A percentile compares a stretch with the other conserved stretches of the same genome.
Conservation (phyloP, 1,140 invertebrate genomes). For the Drosophila kikkawai region DNA sequence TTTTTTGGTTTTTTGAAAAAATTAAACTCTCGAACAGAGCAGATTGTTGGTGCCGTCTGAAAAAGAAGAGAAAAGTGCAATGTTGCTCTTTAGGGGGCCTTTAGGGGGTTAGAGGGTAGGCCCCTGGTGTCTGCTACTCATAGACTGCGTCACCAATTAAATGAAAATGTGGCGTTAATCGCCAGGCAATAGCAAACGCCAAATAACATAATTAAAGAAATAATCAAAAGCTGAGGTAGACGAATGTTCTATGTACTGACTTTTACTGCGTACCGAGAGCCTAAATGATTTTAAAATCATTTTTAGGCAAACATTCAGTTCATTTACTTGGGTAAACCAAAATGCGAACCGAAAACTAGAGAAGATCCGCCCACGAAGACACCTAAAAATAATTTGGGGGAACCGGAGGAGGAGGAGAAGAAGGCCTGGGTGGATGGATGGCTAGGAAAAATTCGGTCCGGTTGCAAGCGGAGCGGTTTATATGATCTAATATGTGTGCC, state of each 20-base stretch:
- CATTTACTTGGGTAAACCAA: slow-evolving; percentile 63
- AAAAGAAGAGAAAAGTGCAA: slow-evolving; percentile 62
- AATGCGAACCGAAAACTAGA: slow-evolving; percentile 35
- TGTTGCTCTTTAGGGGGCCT: slow-evolving; percentile 6
- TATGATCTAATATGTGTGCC: slow-evolving; percentile 51
- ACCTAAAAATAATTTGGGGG: slow-evolving; percentile 67
- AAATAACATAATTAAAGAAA: slow-evolving; percentile 68
- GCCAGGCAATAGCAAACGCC: slow-evolving; percentile 19
- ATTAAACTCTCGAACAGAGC: slow-evolving; percentile 45
- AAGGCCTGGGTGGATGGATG: background rate
- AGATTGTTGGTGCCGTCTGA: slow-evolving; percentile 80
- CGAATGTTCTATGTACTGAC: slow-evolving; percentile 15
- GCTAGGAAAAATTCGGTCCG: slow-evolving; percentile 45
- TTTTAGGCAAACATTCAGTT: slow-evolving; percentile 52
- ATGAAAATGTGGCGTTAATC: slow-evolving; percentile 78
- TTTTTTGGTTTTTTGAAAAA: slow-evolving; percentile 36
- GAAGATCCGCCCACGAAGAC: slow-evolving; percentile 62
- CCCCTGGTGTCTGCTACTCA: background rate
- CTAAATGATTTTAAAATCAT: slow-evolving; percentile 66
- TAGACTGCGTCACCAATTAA: slow-evolving; percentile 79
- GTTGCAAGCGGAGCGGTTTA: slow-evolving; percentile 53
- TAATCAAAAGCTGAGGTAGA: slow-evolving; percentile 34
- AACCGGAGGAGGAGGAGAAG: slow-evolving; percentile 7
- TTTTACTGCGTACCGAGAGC: slow-evolving; percentile 29
- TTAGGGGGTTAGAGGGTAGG: background rate